A percentile compares a stretch with the other conserved stretches of the same genome.
Conservation (phyloP, 2,113 vertebrate genomes). For the Poeciliopsis turrubarensis region DNA sequence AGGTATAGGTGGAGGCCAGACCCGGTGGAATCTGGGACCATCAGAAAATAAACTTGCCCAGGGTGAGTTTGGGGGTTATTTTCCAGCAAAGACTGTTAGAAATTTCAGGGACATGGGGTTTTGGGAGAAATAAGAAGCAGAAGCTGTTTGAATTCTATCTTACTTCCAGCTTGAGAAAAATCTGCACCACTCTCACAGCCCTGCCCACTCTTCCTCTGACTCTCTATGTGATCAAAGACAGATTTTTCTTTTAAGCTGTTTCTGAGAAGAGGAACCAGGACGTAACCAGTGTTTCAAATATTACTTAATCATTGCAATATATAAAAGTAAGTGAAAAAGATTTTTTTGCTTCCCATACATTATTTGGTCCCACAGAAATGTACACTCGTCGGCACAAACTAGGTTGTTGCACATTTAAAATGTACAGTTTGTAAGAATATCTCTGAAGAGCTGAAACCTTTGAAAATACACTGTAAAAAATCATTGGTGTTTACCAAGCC, state of each 20-base stretch:
- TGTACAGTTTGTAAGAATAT: conserved; percentile 41
- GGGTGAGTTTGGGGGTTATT: conserved; percentile 69
- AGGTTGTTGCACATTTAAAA: conserved; percentile 26
- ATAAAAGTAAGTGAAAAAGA: conserved; percentile 26
- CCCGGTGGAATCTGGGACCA: conserved; percentile 52
- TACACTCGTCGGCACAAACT: conserved; percentile 28
- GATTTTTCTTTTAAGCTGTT: conserved; percentile 52
- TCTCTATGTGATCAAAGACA: conserved; percentile 68
- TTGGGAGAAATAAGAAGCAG: conserved; percentile 32
- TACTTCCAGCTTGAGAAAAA: conserved; percentile 62
- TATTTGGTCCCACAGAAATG: conserved; percentile 15
- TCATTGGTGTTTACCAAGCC: conserved; percentile 26
- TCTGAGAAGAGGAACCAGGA: conserved; percentile 52
- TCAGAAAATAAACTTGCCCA: conserved; percentile 71
- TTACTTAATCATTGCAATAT: conserved; percentile 72
- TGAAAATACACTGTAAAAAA: conserved; percentile 22
- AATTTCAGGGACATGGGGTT: conserved; percentile 59
- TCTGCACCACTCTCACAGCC: conserved; percentile 36
- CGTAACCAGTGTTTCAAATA: conserved; percentile 65
- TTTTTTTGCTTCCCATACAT: conserved; percentile 26
- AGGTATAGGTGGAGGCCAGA: conserved; percentile 12
- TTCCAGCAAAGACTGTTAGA: conserved; percentile 64
- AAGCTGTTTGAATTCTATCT: conserved; percentile 62
- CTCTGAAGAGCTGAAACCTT: conserved; percentile 14
- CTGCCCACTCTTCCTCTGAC: conserved; percentile 51